A percentile compares a stretch with the other conserved stretches of the same genome.
Evolutionary conservation across 2,113 vertebrate genomes (phyloP).

Genomic region (Condylura cristata): DNA sequence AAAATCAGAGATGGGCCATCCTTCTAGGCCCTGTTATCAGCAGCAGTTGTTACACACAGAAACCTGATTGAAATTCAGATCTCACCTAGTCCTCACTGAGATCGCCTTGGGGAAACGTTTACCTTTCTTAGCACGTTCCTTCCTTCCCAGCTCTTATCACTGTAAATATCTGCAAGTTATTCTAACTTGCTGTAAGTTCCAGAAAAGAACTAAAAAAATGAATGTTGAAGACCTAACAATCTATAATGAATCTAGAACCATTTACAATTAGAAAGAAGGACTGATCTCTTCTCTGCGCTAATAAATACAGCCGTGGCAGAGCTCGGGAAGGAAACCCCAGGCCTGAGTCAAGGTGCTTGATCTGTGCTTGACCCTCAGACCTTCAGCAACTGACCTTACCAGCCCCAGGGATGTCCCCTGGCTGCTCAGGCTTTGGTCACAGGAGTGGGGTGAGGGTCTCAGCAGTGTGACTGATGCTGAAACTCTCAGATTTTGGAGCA

Average conservation of each 20-base stretch:
- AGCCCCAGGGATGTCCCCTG: rapidly evolving
- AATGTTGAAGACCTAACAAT: background rate
- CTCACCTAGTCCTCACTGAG: background rate
- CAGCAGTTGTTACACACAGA: background rate
- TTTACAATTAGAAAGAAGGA: background rate
- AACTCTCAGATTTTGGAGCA: background rate
- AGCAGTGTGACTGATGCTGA: background rate
- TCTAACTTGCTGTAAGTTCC: background rate
- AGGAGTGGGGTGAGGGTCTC: rapidly evolving
- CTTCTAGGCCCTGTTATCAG: background rate
- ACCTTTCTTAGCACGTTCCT: background rate
- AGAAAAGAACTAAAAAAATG: background rate
- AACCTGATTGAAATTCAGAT: background rate
- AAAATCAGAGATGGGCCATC: background rate
- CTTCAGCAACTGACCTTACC: background rate
- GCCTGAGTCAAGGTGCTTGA: background rate
- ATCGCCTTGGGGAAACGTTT: background rate
- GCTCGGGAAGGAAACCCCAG: background rate
- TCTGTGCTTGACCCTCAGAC: background rate
- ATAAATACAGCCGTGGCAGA: background rate
- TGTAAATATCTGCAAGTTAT: background rate
- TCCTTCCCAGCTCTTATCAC: background rate
- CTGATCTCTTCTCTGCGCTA: background rate
- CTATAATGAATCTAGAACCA: background rate
- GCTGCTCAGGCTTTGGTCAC: background rate